Conservation (phyloP, 1,140 invertebrate genomes). For the Aculops lycopersici region DNA sequence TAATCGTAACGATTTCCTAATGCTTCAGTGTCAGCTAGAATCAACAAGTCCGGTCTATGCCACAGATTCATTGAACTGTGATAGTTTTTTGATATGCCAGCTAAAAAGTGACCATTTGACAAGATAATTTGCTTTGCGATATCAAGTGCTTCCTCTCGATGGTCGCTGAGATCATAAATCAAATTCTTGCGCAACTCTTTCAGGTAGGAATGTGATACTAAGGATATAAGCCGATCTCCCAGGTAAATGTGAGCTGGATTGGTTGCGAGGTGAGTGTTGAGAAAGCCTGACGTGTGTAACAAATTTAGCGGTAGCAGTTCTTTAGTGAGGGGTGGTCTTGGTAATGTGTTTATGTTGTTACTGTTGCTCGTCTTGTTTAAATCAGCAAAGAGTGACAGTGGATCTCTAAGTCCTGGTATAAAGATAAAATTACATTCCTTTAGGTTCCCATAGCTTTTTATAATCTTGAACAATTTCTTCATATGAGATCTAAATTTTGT, state of each 20-base stretch:
- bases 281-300: background rate
- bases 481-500: conserved; percentile 4
- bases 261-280: conserved; percentile 1
- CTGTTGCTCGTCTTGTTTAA: background rate
- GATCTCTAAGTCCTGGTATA: conserved; percentile 5
- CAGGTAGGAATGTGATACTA: background rate
- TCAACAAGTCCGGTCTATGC: background rate
- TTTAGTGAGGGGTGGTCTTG: background rate
- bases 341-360: background rate
- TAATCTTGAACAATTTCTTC: conserved; percentile 4
- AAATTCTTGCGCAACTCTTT: background rate
- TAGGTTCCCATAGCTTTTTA: background rate
- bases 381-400: background rate
- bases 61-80: background rate
- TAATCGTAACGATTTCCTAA: background rate
- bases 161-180: background rate
- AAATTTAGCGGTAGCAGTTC: conserved; percentile 2
- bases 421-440: conserved; percentile 4
- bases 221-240: conserved; percentile 2
- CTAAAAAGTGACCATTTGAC: background rate
- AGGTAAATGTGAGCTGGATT: conserved; percentile 5
- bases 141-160: background rate
- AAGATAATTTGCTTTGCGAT: background rate
- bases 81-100: background rate
- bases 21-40: conserved; percentile 2